Evolutionary conservation across 92 coral and sea anemone genomes (phyloP).

Genomic region (Zoanthus gigantus): DNA sequence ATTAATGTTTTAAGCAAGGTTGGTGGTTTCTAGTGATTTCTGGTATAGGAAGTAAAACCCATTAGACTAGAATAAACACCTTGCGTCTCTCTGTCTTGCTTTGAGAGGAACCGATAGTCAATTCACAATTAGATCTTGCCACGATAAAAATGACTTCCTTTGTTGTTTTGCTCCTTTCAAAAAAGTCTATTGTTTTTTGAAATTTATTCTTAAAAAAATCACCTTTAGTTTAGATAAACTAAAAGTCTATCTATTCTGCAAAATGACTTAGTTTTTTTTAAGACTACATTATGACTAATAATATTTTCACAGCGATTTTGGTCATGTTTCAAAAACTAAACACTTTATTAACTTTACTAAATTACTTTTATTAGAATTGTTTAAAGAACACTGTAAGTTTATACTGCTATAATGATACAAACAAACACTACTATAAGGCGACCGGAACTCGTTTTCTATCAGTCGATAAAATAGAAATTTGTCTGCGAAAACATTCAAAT

Average conservation of each 20-base stretch:
- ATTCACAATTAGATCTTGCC: not conserved
- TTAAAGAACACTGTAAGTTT: not conserved
- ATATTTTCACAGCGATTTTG: too few species aligned
- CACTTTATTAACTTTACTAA: not conserved
- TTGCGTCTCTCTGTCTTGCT: constrained; percentile 24
- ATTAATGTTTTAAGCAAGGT: not conserved
- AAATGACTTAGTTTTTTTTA: too few species aligned
- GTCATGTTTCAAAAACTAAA: too few species aligned
- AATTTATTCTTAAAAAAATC: not conserved
- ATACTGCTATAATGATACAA: constrained; percentile 25
- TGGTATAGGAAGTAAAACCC: not conserved
- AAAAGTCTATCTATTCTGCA: not conserved
- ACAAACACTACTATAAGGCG: constrained; percentile 29
- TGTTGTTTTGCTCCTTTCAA: not conserved
- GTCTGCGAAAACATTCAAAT: not conserved
- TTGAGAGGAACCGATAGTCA: constrained; percentile 3
- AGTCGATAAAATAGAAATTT: constrained; percentile 24
- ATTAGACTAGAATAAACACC: constrained; percentile 7
- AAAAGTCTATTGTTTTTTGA: not conserved
- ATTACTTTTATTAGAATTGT: not conserved
- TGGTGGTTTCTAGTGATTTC: not conserved
- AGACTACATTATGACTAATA: too few species aligned
- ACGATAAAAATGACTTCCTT: constrained; percentile 7
- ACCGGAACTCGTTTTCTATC: constrained; percentile 9
- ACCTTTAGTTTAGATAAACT: not conserved